These are phyloP conservation scores for Falco concolor DNA, from an alignment of 2,797 vertebrate genomes.

Conservation along the genomic window DNA sequence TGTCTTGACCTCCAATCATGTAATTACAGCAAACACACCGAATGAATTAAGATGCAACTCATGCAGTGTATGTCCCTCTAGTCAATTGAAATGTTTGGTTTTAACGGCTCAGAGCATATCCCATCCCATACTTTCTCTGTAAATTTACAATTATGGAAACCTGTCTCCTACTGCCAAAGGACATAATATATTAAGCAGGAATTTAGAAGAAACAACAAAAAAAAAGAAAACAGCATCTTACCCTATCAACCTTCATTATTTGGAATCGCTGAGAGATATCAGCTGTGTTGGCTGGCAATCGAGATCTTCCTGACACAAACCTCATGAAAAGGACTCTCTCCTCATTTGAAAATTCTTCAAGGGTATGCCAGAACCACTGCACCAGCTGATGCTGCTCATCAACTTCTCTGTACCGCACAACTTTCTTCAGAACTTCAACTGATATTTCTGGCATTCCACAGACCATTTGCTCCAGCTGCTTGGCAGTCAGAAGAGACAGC, in stretches of 20 bases:
- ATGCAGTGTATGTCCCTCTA: not conserved
- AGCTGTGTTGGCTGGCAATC: constrained; percentile 81
- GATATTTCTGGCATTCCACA: constrained; percentile 84
- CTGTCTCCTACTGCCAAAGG: not conserved
- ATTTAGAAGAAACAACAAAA: not conserved
- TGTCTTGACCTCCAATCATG: not conserved
- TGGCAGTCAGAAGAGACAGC: constrained; percentile 81
- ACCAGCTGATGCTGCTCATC: constrained; percentile 82
- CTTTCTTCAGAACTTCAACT: constrained; percentile 82
- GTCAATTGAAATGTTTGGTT: not conserved
- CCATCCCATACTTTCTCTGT: not conserved
- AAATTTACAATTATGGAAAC: not conserved
- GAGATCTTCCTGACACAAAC: constrained; percentile 82
- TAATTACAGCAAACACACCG: not conserved
- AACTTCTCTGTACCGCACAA: constrained; percentile 81
- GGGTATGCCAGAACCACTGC: constrained; percentile 83
- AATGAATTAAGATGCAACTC: not conserved
- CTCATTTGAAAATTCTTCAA: constrained; percentile 83
- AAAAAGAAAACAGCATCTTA: constrained; percentile 41
- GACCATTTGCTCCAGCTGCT: constrained; percentile 83
- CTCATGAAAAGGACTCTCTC: constrained; percentile 84
- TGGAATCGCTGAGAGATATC: constrained; percentile 85
- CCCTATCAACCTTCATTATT: constrained; percentile 85
- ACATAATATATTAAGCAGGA: not conserved
- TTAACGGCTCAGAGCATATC: not conserved